phyloP scores from a whole-genome alignment of 2,797 vertebrate genomes.

The Syngnathus rostellatus region DNA sequence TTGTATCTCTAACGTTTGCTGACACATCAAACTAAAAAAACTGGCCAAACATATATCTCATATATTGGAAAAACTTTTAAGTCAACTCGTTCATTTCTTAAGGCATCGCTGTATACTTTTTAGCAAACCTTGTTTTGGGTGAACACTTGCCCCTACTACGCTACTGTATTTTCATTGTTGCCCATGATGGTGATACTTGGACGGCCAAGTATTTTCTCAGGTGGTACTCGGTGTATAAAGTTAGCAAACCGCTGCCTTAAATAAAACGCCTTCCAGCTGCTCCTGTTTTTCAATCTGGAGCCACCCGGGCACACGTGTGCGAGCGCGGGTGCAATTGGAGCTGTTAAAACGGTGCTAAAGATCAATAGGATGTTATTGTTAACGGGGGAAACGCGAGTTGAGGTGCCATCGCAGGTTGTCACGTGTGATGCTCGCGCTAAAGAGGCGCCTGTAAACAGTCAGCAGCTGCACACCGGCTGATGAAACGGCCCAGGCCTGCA shows the following conservation, averaged over 20 bases:
- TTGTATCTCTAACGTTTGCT: too few species aligned
- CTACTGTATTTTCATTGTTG: neutral
- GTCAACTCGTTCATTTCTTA: too few species aligned
- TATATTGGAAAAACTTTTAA: too few species aligned
- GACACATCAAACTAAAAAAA: too few species aligned
- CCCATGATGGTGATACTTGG: neutral
- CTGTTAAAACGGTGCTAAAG: slow-evolving; percentile 58
- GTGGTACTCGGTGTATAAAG: neutral
- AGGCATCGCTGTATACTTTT: too few species aligned
- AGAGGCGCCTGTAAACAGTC: slow-evolving; percentile 41
- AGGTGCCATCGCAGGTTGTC: slow-evolving; percentile 66
- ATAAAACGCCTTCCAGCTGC: slow-evolving; percentile 28
- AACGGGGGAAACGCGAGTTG: slow-evolving; percentile 50
- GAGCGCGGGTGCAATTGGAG: slow-evolving; percentile 28
- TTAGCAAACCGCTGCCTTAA: neutral
- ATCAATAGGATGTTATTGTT: slow-evolving; percentile 64
- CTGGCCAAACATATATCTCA: too few species aligned
- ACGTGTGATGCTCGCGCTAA: slow-evolving; percentile 58
- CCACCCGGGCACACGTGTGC: slow-evolving; percentile 52
- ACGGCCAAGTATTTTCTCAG: neutral
- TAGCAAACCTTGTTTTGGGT: too few species aligned
- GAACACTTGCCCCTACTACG: too few species aligned
- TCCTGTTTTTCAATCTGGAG: slow-evolving; percentile 47
- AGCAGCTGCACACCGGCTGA: slow-evolving; percentile 45
- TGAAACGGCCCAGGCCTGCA: slow-evolving; percentile 52